Evolutionary conservation across 2,797 vertebrate genomes (phyloP).

Genomic region (Bovichtus variegatus): DNA sequence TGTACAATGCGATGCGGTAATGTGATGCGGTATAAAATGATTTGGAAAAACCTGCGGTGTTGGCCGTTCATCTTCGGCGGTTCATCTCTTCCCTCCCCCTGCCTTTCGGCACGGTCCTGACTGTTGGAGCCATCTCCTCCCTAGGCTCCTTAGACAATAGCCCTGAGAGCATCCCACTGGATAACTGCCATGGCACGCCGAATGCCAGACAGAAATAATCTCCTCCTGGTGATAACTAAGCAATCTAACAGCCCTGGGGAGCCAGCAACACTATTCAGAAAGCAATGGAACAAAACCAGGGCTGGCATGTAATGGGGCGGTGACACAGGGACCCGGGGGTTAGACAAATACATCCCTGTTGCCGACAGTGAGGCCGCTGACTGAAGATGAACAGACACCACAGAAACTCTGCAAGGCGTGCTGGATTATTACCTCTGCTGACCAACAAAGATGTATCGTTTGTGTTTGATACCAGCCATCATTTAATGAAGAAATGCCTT

Average conservation of each 20-base stretch:
- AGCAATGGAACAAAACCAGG: conserved; percentile 52
- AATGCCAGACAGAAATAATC: conserved; percentile 77
- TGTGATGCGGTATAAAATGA: conserved; percentile 61
- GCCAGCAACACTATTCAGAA: conserved; percentile 56
- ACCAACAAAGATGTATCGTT: background rate
- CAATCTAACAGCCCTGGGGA: conserved; percentile 67
- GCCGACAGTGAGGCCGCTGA: conserved; percentile 24
- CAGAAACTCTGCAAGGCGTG: background rate
- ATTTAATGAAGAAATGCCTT: background rate
- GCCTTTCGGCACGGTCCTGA: conserved; percentile 44
- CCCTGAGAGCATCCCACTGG: conserved; percentile 60
- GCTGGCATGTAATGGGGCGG: conserved; percentile 59
- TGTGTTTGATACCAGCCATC: background rate
- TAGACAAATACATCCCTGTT: conserved; percentile 48
- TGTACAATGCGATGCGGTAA: conserved; percentile 50
- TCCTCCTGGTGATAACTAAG: conserved; percentile 73
- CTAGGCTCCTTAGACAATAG: conserved; percentile 69
- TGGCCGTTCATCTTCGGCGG: conserved; percentile 57
- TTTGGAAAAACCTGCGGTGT: conserved; percentile 51
- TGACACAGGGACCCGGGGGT: conserved; percentile 43
- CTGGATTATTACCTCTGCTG: background rate
- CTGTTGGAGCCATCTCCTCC: conserved; percentile 50
- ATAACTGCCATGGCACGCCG: conserved; percentile 70
- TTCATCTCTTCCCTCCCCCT: conserved; percentile 10
- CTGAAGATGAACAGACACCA: conserved; percentile 30